Conservation (phyloP, 2,888 invertebrate genomes). For the Dryadula phaetusa region DNA sequence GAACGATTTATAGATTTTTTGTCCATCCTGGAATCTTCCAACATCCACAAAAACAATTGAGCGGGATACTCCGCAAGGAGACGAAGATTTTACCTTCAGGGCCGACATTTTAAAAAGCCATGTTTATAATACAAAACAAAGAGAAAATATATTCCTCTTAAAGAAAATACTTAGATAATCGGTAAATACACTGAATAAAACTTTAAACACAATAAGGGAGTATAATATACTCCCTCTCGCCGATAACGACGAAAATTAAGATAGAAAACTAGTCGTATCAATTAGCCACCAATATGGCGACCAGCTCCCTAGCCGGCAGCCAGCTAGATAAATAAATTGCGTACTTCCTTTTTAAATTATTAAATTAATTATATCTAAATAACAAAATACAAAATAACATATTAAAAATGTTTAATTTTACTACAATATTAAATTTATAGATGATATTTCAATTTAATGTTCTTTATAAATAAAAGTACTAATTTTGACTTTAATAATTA, state of each 20-base stretch:
- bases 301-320: conserved; percentile 81
- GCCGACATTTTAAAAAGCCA: conserved; percentile 93
- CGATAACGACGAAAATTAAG: conserved; percentile 86
- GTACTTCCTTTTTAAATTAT: conserved; percentile 66
- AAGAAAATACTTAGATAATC: conserved; percentile 62
- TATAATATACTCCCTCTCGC: conserved; percentile 87
- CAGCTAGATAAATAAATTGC: conserved; percentile 69
- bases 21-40: conserved; percentile 88
- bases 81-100: conserved; percentile 86
- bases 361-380: conserved; percentile 27
- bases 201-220: conserved; percentile 81
- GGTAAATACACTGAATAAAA: conserved; percentile 63
- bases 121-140: conserved; percentile 86
- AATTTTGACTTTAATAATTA: conserved; percentile 25
- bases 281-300: conserved; percentile 90
- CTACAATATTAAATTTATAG: conserved; percentile 2
- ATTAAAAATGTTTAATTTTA: conserved; percentile 30
- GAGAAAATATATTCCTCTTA: conserved; percentile 71
- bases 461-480: conserved; percentile 28
- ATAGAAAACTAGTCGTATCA: conserved; percentile 74
- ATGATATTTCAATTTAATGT: not conserved
- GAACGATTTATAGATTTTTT: conserved; percentile 89
- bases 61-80: conserved; percentile 89
- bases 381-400: conserved; percentile 33
- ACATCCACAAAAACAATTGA: conserved; percentile 81